Evolutionary conservation across 2,888 invertebrate species (phyloP), one percentile per base, ranked within the genome.

Genomic region (Hemithea aestivaria): DNA sequence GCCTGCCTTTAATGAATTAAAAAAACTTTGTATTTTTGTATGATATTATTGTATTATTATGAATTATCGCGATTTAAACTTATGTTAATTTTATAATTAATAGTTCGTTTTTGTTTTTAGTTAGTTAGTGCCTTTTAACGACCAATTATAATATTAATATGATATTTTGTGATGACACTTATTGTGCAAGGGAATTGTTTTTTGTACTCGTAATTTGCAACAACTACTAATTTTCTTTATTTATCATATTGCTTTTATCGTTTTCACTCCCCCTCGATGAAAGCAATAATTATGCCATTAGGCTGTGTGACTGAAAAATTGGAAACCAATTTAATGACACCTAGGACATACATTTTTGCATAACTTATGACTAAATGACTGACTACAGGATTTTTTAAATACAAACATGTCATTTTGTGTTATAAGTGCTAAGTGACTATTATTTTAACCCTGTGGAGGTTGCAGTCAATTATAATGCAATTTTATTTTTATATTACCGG

Each of bases 361-460:
- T 37, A 35, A 37, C 34, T 31, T 20, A 37, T 39, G 25, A 41
- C 35, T 24, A 45, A 48, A 48, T 47, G 37, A 45, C 33, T 38
- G 39, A 45, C 33, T 35, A 34, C 32, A 34, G 20, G 11, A 31
- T 35, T 29, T 40, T 32, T 11, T 34, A n/a, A n/a, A 10, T 20
- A 25, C 30, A 44, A 51, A 52, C 52, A 45, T 46, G 33, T 39
- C 20, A 52, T 51, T 48, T 45, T 40, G 3, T 10, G 10, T 6
- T 24, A 37, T 28, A 21, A 34, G 7, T 7, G 7, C n/a, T 35
- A 37, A 38, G 24, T 42, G 40, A 31, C 47, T 39, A 49, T 55
- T 50, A 46, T 33, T 42, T 24, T 12, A 12, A 27, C 42, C 46
- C 35, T 30, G 9, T 8, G 20, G 27, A 31, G 23, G 31, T 25